A percentile compares a stretch with the other conserved stretches of the same genome.
Conservation (phyloP, 2,797 vertebrate genomes). For the Champsocephalus gunnari region DNA sequence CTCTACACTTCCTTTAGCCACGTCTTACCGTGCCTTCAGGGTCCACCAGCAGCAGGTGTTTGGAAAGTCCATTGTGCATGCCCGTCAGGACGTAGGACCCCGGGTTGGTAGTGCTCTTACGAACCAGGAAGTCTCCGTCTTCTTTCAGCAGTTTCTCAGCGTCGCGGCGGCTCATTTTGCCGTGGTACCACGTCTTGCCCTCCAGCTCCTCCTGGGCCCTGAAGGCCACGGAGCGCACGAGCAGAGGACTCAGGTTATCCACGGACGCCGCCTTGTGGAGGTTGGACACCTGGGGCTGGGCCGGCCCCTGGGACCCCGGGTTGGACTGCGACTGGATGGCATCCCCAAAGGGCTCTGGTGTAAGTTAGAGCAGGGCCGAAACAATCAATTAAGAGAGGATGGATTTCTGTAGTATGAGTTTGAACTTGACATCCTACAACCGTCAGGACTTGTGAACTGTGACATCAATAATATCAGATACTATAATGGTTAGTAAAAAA, state of each 20-base stretch:
- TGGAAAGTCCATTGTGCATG: constrained; percentile 94
- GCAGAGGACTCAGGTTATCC: constrained; percentile 89
- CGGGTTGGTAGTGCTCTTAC: constrained; percentile 95
- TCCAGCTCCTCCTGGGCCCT: constrained; percentile 89
- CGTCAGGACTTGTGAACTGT: not conserved
- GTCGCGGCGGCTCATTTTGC: constrained; percentile 95
- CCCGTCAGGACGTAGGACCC: constrained; percentile 96
- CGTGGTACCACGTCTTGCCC: constrained; percentile 92
- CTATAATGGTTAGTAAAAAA: not conserved
- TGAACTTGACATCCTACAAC: not conserved
- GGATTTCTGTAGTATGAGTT: not conserved
- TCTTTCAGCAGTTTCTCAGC: constrained; percentile 92
- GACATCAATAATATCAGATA: not conserved
- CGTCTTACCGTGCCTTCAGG: constrained; percentile 95
- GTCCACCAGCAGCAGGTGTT: constrained; percentile 96
- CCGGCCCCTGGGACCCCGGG: constrained; percentile 65
- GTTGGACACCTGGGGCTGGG: constrained; percentile 72
- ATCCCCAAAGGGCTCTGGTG: constrained; percentile 94
- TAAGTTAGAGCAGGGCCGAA: constrained; percentile 8
- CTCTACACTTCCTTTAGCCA: not conserved
- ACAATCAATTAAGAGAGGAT: constrained; percentile 18
- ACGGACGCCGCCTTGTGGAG: constrained; percentile 88
- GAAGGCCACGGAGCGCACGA: constrained; percentile 83
- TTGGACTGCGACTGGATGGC: constrained; percentile 93
- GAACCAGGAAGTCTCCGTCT: constrained; percentile 96